Conservation (phyloP, 2,113 vertebrate species). For the Lynx canadensis region DNA sequence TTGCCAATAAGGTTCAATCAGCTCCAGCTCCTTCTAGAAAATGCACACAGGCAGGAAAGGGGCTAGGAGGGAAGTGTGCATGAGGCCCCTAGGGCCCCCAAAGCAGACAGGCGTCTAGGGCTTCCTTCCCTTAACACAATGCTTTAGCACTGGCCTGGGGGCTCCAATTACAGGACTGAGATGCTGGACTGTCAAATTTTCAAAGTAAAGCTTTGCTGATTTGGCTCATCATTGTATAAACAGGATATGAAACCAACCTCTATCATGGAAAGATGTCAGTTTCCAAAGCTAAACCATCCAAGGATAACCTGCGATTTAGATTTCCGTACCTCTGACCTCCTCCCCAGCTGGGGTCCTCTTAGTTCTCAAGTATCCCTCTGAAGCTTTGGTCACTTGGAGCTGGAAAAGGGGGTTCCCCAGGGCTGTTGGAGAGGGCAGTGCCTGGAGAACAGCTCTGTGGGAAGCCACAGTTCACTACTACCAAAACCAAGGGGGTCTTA, state of each 20-base stretch:
- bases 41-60: too few relatives aligned
- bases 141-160: neutral
- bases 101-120: neutral
- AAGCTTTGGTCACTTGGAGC: neutral
- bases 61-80: neutral
- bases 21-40: neutral
- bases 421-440: rapidly evolving
- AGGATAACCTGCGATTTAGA: neutral
- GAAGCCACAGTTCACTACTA: neutral
- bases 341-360: neutral
- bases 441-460: neutral
- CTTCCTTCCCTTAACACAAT: neutral
- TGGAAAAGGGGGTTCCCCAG: neutral
- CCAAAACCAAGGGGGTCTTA: neutral
- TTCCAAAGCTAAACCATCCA: neutral
- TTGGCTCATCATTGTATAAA: neutral
- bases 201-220: neutral
- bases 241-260: neutral
- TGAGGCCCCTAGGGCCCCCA: neutral
- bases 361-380: neutral
- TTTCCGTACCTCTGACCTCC: neutral
- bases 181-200: neutral
- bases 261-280: neutral
- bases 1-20: neutral
- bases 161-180: too few relatives aligned